Base-by-base conservation (phyloP, 1,140 invertebrate species). In the Heliconius congener region DNA sequence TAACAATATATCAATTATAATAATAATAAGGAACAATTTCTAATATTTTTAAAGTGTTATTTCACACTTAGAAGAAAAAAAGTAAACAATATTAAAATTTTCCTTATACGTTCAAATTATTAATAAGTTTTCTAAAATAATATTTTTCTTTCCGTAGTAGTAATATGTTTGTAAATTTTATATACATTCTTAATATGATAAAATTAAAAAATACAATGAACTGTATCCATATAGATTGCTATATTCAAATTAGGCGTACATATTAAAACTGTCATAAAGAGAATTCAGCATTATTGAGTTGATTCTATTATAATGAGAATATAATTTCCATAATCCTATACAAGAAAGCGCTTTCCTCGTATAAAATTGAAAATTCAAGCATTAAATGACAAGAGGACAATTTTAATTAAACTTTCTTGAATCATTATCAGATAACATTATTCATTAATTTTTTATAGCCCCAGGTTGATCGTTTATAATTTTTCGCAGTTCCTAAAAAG, bases 371-470 rank as follows among this genome's bases (percentile, higher is more conserved):
- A 76, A 60, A 74, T 89, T 88, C 85, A 82, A 87, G 84, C 85
- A 92, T 91, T 89, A 90, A 88, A 82, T 91, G 88, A 87, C 82
- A 92, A 90, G 89, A 92, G 88, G 81, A 87, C 86, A 93, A 93
- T 88, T 94, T 93, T 92, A 94, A 94, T 93, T 94, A 93, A 93
- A 93, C 91, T 93, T 93, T 85, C 78, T 86, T 85, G 85, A 88
- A 93, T 91, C 92, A 89, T 94, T 94, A 94, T 93, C 89, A 90
- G 93, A 94, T 93, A 93, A 93, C 90, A 94, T 91, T 93, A 93
- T 94, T 94, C 93, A 94, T 93, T 93, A 94, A 94, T 93, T 93
- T 94, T 93, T 91, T 93, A 93, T 90, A 86, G 87, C 87, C 83
- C 81, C 84, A 88, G 93, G 89, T 84, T 90, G 89, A 93, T 91